Percentiles rank a stretch among this genome's conserved stretches.
Evolutionary conservation across 2,113 vertebrate genomes (phyloP).

Genomic region (Colaptes auratus): DNA sequence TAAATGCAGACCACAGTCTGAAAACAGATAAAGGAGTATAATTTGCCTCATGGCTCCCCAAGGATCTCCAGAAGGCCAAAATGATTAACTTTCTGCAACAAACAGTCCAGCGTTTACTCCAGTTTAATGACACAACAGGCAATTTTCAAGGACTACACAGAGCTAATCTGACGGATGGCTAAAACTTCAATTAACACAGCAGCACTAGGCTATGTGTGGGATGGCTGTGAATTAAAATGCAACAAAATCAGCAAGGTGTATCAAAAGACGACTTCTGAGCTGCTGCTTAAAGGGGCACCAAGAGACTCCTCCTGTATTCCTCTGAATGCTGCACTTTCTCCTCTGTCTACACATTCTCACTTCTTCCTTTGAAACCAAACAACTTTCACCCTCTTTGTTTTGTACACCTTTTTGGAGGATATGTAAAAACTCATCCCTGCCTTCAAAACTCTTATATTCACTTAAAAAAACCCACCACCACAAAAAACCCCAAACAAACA

Average conservation of each 20-base stretch:
- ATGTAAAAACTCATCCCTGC: neutral
- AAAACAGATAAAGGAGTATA: neutral
- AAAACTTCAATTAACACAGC: slow-evolving; percentile 26
- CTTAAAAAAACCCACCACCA: neutral
- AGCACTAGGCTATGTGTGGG: neutral
- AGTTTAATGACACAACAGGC: neutral
- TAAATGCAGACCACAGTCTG: neutral
- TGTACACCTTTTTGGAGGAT: neutral
- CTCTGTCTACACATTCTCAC: neutral
- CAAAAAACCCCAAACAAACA: neutral
- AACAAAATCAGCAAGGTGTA: neutral
- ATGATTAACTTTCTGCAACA: slow-evolving; percentile 9
- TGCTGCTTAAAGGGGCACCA: neutral
- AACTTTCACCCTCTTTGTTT: neutral
- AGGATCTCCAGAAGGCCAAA: neutral
- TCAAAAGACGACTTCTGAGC: neutral
- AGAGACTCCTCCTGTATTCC: neutral
- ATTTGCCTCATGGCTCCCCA: neutral
- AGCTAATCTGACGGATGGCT: neutral
- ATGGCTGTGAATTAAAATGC: neutral
- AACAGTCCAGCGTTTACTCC: slow-evolving; percentile 18
- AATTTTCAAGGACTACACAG: slow-evolving; percentile 5
- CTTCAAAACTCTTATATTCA: neutral
- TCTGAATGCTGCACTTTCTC: neutral
- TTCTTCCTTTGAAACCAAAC: neutral